Base-by-base conservation (phyloP, 1,140 invertebrate genomes). In the Drosophila auraria region DNA sequence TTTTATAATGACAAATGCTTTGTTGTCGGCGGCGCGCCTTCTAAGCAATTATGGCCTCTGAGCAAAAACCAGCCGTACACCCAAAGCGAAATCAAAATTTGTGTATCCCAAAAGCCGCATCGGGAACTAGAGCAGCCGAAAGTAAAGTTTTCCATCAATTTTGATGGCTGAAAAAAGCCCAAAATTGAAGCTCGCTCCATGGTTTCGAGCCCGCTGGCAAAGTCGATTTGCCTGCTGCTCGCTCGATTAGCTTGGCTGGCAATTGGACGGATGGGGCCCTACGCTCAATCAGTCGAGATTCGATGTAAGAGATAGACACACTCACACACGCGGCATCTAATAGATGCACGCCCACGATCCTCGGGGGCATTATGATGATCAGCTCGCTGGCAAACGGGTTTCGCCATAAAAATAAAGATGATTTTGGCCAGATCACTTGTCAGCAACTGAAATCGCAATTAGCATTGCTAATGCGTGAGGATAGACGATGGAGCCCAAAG, bases 1-100 rank as follows among this genome's bases (percentile, higher is more conserved):
- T 84, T 81, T 75, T 84, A 89, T 87, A 87, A 87, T 87, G 84
- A 89, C 81, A 89, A 87, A 89, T 75, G 75, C 82, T 54, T 72
- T 82, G 80, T 80, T 66, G 36, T 59, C 51, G 60, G 58, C 5
- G 51, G 57, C 58, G 59, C 65, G 53, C 74, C 59, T 59, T 61
- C 51, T 27, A 20, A 44, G 50, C 59, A 62, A 54, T 44, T 61
- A 82, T 53, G 77, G 68, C 79, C 20, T 0, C 20, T 20, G 20
- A 20, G 20, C 20, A 20, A 25, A 71, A 57, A 63, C 15, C 30
- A 56, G 23, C 20, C 38, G 44, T n/a, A 3, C 12, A 51, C 36
- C 38, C 47, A 14, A 40, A 53, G 20, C 56, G 12, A 77, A 78
- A 54, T 60, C 63, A n/a, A 44, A 66, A 78, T 74, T 62, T 56